Evolutionary conservation across 2,113 vertebrate species (phyloP).

Genomic region (Chunga burmeisteri): DNA sequence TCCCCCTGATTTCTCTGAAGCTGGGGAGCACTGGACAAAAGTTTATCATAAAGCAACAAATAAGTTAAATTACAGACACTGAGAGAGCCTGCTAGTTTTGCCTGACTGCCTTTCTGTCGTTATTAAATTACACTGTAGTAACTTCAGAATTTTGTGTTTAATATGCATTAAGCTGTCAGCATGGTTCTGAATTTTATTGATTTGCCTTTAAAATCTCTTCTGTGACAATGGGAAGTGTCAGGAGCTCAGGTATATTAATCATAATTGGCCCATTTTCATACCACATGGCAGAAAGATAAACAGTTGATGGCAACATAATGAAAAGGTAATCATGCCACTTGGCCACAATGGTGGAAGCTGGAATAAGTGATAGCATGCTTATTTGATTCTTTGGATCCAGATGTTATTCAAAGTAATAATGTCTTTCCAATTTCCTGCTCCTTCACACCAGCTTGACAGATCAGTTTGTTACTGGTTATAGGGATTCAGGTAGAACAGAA

Average conservation of each 20-base stretch:
- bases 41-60: background rate
- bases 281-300: background rate
- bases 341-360: background rate
- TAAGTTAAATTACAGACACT: background rate
- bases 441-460: background rate
- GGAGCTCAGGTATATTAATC: background rate
- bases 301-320: background rate
- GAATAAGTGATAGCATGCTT: background rate
- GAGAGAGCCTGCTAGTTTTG: background rate
- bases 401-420: background rate
- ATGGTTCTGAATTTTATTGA: background rate
- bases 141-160: background rate
- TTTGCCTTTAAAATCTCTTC: constrained; percentile 31
- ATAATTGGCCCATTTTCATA: constrained; percentile 22
- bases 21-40: background rate
- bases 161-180: background rate
- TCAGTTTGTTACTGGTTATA: background rate
- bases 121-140: background rate
- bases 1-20: background rate
- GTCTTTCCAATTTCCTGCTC: background rate
- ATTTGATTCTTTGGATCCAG: background rate
- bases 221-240: background rate
- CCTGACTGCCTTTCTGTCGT: background rate
- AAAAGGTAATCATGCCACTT: background rate
- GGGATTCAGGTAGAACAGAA: background rate